Conservation (phyloP, 2,888 invertebrate species). For the Melieria crassipennis region DNA sequence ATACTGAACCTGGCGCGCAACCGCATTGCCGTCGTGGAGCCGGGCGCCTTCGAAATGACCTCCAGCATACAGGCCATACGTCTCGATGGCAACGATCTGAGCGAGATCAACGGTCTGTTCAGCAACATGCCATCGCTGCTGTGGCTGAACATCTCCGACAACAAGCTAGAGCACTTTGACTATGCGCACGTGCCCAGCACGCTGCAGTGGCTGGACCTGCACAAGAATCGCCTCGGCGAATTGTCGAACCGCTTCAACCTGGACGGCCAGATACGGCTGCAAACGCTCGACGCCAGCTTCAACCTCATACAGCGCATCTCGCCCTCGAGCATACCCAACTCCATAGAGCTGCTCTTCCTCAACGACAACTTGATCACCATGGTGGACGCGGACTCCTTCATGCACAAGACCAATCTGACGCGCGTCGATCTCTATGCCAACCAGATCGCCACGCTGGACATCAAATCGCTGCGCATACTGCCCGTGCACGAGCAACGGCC, state of each 20-base stretch:
- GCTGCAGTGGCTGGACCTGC: conserved; percentile 89
- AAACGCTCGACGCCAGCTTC: conserved; percentile 90
- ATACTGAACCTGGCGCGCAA: conserved; percentile 90
- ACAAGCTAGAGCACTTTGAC: conserved; percentile 88
- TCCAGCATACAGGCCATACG: conserved; percentile 85
- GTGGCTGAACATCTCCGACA: conserved; percentile 92
- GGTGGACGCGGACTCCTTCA: conserved; percentile 89
- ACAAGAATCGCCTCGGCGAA: conserved; percentile 84
- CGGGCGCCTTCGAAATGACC: conserved; percentile 82
- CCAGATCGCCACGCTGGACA: conserved; percentile 88
- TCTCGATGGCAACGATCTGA: conserved; percentile 85
- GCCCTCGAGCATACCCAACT: conserved; percentile 81
- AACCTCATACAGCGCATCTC: conserved; percentile 84
- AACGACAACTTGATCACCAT: conserved; percentile 88
- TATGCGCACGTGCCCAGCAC: conserved; percentile 84
- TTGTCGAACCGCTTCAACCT: conserved; percentile 79
- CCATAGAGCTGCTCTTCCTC: conserved; percentile 85
- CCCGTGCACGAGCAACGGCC: conserved; percentile 78
- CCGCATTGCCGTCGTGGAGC: conserved; percentile 79
- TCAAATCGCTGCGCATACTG: conserved; percentile 85
- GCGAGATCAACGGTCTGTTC: conserved; percentile 85
- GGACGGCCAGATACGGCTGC: conserved; percentile 76
- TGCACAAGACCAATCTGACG: conserved; percentile 87
- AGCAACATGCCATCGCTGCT: conserved; percentile 83
- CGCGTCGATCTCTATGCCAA: conserved; percentile 93